Base-by-base conservation (phyloP, 2,888 invertebrate genomes). In the Tetheella fluctuosa region DNA sequence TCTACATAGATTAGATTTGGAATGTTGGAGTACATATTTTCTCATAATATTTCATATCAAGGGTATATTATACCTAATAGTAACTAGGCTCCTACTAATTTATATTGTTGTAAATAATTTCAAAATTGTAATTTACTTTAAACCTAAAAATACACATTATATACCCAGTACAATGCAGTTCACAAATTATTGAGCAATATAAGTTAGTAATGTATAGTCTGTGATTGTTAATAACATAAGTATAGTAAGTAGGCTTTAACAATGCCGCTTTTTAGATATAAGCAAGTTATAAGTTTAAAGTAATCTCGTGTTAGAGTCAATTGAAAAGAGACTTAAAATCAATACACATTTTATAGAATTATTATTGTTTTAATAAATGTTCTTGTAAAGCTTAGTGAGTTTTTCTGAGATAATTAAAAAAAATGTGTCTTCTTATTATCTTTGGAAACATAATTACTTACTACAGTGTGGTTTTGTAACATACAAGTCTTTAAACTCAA, bases 81-180 rank as follows among this genome's bases (percentile, higher is more conserved):
- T 74, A 68, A 67, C 60, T 59, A 48, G 59, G 34, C 63, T 62
- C 64, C 52, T 65, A 59, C 64, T 61, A 66, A 61, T 64, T 55
- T 60, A 54, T 66, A 60, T 61, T 73, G 60, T 64, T 77, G 73
- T 77, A 59, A 70, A 68, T 74, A 77, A 70, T 63, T 42, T 65
- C 7, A 30, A 30, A 8, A 30, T 30, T 30, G 30, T 8, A 30
- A 6, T 25, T n/a, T 25, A 6, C 6, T 25, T 25, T 25, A 25
- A 25, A 4, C 8, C 7, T 30, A 30, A 30, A 30, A 8, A 30
- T 5, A 30, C 7, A 30, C 8, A 30, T 30, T 8, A 1, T 30
- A 8, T 8, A 30, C 1, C 8, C 5, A 30, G 8, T 30, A 30
- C 30, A 30, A 8, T 34, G 13, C 34, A 34, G 34, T 34, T 7